These are phyloP conservation scores for Drosophila erecta DNA, from an alignment of 1,140 invertebrate species.

Conservation along the genomic window DNA sequence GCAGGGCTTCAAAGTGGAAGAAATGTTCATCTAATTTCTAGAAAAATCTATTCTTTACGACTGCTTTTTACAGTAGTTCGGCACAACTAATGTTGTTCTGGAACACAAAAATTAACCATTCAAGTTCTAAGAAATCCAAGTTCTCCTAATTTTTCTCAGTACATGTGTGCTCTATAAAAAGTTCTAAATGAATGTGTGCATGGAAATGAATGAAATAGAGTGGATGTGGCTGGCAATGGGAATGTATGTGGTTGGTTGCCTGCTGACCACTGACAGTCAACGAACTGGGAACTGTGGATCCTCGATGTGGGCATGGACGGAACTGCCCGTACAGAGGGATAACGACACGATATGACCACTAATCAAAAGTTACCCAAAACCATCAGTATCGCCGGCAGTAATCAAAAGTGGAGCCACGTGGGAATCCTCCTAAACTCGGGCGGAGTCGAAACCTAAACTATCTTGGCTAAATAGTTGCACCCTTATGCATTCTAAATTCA, in stretches of 20 bases:
- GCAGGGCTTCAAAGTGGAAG: neutral
- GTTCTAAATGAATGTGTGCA: constrained; percentile 23
- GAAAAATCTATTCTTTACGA: neutral
- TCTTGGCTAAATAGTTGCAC: constrained; percentile 41
- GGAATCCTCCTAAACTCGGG: neutral
- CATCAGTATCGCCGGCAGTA: constrained; percentile 9
- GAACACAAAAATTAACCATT: too few species aligned
- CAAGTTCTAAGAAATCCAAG: too few species aligned
- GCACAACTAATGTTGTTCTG: too few species aligned
- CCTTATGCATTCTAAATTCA: constrained; percentile 70
- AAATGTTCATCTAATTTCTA: too few species aligned
- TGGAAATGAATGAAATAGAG: constrained; percentile 48
- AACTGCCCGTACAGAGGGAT: neutral
- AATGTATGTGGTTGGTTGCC: constrained; percentile 21
- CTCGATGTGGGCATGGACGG: constrained; percentile 12
- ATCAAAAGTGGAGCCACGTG: constrained; percentile 15
- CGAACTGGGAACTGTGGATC: constrained; percentile 54
- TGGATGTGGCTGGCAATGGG: constrained; percentile 9
- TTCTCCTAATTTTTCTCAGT: constrained; percentile 18
- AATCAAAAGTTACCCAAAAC: constrained; percentile 10
- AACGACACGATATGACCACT: constrained; percentile 31
- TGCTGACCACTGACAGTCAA: constrained; percentile 57
- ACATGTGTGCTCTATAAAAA: neutral
- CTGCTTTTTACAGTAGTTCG: too few species aligned
- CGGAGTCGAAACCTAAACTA: constrained; percentile 19